Evolutionary conservation across 2,888 invertebrate species (phyloP), one percentile per base, ranked within the genome.

Genomic region (Crocallis elinguaria): DNA sequence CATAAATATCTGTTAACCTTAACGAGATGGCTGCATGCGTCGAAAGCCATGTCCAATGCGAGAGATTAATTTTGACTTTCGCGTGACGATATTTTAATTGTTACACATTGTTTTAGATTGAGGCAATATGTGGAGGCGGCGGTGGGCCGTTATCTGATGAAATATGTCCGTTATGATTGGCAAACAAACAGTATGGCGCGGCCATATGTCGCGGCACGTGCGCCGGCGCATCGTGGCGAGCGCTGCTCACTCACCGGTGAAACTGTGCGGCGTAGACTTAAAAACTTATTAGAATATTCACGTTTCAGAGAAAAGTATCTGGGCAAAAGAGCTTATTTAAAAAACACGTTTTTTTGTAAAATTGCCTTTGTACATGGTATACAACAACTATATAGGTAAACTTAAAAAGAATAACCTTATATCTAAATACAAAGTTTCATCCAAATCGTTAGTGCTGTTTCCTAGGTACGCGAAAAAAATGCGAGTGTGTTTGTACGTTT

Each of bases 151-250:
- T 91, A 90, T 89, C 89, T 87, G 91, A 91, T 91, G 90, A 91
- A 87, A 87, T 89, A 90, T 90, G 89, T 90, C 90, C 90, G 90
- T 91, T 91, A 91, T 91, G 91, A 91, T 91, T 91, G 90, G 88
- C 90, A 84, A 90, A 88, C 90, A 90, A 91, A 91, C 91, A 91
- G 88, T 90, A 90, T 90, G 91, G 88, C 89, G 77, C 77, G 83
- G 80, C 90, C 90, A 90, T 87, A 90, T 90, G 90, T 79, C 87
- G 90, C 80, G 90, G 90, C 90, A 90, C 90, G 90, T 89, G 91
- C 86, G 86, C 78, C 64, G 65, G 86, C 86, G 90, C 89, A 84
- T 85, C 88, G 82, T 77, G 29, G 14, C n/a, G n/a, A 77, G 17
- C 75, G 74, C 77, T 86, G 90, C 83, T 84, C 88, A 81, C 85